Conservation (phyloP, 2,797 vertebrate genomes). For the Tamandua tetradactyla region DNA sequence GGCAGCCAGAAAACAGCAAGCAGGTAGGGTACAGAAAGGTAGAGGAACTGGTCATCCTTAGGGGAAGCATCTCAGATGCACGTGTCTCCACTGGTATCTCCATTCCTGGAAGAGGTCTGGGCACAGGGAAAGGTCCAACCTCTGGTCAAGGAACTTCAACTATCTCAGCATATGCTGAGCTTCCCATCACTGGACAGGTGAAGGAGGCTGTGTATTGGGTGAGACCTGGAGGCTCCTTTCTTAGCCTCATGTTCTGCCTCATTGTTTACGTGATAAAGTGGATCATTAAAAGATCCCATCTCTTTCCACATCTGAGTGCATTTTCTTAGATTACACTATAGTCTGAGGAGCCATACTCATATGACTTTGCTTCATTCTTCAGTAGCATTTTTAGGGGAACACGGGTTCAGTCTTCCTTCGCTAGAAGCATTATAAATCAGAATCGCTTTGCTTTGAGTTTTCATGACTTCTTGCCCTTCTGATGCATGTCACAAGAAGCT, state of each 20-base stretch:
- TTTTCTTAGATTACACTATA: not conserved
- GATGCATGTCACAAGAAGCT: not conserved
- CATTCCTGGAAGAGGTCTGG: not conserved
- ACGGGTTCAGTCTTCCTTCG: not conserved
- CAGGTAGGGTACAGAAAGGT: not conserved
- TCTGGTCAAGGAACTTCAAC: too few relatives aligned
- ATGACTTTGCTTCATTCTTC: not conserved
- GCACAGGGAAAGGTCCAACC: not conserved
- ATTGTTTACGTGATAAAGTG: not conserved
- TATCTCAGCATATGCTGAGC: rapidly evolving
- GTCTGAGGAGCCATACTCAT: not conserved
- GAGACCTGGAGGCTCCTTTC: not conserved
- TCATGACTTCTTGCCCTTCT: not conserved
- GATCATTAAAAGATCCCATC: not conserved
- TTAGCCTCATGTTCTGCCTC: too few relatives aligned
- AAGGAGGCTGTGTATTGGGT: rapidly evolving
- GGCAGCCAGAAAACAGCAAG: too few relatives aligned
- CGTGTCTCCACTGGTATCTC: not conserved
- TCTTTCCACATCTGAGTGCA: rapidly evolving
- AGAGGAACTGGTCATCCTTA: not conserved
- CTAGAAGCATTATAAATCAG: not conserved
- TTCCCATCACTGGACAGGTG: too few relatives aligned
- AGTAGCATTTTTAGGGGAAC: not conserved
- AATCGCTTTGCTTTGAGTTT: not conserved
- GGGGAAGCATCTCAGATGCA: not conserved